Base-by-base conservation (phyloP, 2,888 invertebrate species). In the Spialia ferax region DNA sequence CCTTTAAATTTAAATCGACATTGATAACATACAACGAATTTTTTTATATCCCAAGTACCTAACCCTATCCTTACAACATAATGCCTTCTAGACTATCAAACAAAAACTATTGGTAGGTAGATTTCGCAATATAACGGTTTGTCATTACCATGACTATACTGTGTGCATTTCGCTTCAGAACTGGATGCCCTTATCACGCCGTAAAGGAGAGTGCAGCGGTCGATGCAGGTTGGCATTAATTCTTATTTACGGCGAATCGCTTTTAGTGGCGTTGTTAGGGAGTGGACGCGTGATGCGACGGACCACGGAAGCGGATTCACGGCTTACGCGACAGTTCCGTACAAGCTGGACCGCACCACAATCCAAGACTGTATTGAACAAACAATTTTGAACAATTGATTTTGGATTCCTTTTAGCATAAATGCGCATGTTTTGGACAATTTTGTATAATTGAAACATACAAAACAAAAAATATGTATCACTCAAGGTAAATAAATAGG, bases 211-310 rank as follows among this genome's bases (percentile, higher is more conserved):
- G 89, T 91, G 90, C 89, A 86, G 81, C 79, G 85, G 85, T 88
- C 86, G 84, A 85, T 88, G 87, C 88, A 87, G 86, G 89, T 90
- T 84, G 86, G 87, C 85, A 83, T 86, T 91, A 90, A 92, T 90
- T 88, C 91, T 90, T 88, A 88, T 91, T 93, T 92, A 93, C 90
- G 88, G 85, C 90, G 85, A 87, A 82, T 87, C 87, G 90, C 89
- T 92, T 92, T 93, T 92, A 91, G 89, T 88, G 86, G 83, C 80
- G 74, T 78, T 87, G 56, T 57, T 38, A 15, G 86, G 86, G 84
- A 82, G 79, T 26, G 82, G 84, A 82, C 82, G 76, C 62, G 70
- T 69, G 68, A 75, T 73, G 73, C 80, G 83, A 83, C 80, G 82
- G 82, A 82, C 79, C 79, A 70, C 79, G 74, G 69, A 81, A 82